phyloP scores from a whole-genome alignment of 2,888 invertebrate species.

The Artemia sinica region DNA sequence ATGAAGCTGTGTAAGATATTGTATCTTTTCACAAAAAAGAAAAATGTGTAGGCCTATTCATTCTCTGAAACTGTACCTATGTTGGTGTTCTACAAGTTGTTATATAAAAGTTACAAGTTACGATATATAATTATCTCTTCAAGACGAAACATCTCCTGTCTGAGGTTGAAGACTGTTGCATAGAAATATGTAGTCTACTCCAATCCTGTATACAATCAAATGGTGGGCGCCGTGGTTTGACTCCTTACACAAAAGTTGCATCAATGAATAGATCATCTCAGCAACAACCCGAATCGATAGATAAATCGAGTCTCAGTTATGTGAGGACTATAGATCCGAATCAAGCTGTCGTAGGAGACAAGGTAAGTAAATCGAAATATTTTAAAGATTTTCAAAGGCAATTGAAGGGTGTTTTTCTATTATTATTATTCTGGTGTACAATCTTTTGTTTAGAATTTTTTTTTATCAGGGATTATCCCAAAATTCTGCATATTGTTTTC shows the following conservation, averaged over 20 bases:
- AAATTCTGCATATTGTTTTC: too few species aligned
- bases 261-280: conserved; percentile 63
- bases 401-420: too few species aligned
- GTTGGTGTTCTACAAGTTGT: neutral
- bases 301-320: conserved; percentile 17
- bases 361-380: conserved; percentile 35
- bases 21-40: neutral
- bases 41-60: neutral
- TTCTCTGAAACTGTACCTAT: neutral
- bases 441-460: too few species aligned
- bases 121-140: conserved; percentile 19
- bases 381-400: conserved; percentile 14
- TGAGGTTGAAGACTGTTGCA: conserved; percentile 63
- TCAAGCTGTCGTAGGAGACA: conserved; percentile 51
- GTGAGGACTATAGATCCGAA: conserved; percentile 30
- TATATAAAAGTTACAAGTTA: too few species aligned
- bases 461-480: too few species aligned
- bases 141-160: conserved; percentile 48
- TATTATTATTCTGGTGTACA: too few species aligned
- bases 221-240: conserved; percentile 43
- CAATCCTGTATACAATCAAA: conserved; percentile 69
- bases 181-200: conserved; percentile 66
- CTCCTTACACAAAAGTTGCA: conserved; percentile 73
- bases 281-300: conserved; percentile 32
- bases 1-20: neutral